Evolutionary conservation across 2,888 invertebrate species (phyloP).

Genomic region (Sialis fuliginosa): DNA sequence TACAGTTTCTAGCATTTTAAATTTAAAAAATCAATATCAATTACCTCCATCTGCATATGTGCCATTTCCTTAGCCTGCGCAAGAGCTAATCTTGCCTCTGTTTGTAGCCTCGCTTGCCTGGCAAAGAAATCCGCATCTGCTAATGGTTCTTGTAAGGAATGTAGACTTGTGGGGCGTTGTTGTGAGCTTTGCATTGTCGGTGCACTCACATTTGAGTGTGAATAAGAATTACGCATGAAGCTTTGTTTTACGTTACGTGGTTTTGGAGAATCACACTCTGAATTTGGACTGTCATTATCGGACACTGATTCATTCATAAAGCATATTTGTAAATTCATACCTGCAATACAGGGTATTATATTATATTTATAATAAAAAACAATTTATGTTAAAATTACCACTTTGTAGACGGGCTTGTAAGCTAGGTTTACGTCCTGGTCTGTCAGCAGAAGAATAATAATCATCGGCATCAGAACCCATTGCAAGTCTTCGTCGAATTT

Average conservation of each 20-base stretch:
- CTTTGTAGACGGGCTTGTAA: constrained; percentile 74
- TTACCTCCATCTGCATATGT: constrained; percentile 75
- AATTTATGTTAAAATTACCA: constrained; percentile 31
- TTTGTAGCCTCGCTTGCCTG: constrained; percentile 64
- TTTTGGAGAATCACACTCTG: constrained; percentile 44
- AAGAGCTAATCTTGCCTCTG: constrained; percentile 73
- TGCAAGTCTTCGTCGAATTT: constrained; percentile 73
- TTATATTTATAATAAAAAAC: background rate
- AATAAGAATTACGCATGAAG: constrained; percentile 25
- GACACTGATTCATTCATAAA: constrained; percentile 88
- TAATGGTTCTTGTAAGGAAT: constrained; percentile 18
- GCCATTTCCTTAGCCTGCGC: constrained; percentile 86
- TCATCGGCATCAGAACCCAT: constrained; percentile 69
- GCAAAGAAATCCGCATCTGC: constrained; percentile 65
- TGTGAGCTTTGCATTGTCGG: constrained; percentile 12
- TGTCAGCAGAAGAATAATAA: constrained; percentile 43
- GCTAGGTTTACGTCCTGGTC: constrained; percentile 68
- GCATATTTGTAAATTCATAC: constrained; percentile 88
- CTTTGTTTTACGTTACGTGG: constrained; percentile 20
- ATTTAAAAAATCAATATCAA: constrained; percentile 1
- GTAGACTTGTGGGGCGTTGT: constrained; percentile 19
- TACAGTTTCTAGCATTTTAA: background rate
- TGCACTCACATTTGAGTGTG: constrained; percentile 8
- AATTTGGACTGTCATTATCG: constrained; percentile 62
- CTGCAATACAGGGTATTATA: constrained; percentile 22